Evolutionary conservation across 1,140 invertebrate species (phyloP), one percentile per base, ranked within the genome.

Genomic region (Mylabris phalerata): DNA sequence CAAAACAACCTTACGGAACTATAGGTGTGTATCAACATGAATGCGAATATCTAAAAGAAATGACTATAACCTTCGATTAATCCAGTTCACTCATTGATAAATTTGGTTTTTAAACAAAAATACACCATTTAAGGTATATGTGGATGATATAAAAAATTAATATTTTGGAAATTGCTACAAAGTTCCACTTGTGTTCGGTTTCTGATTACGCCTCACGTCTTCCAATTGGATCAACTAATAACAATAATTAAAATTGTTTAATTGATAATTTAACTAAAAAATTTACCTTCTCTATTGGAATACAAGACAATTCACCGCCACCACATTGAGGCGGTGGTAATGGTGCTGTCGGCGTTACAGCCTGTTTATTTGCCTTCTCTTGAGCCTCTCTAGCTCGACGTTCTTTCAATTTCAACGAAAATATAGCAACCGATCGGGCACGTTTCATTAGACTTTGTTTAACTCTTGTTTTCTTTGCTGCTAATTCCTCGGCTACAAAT

Each of bases 371-470:
- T 3, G 81, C 82, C 57, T 82, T 84, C 55, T 82, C 78, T 54
- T 84, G 83, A 0, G 85, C 85, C 50, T 88, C 87, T 2, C 86
- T 78, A 19, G 88, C 88, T 44, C 88, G 76, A 39, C 86, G 78
- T 61, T 88, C 85, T 57, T 88, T 86, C 48, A 90, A 69, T 50
- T 89, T 89, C 24, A 90, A 72, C 1, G 88, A 90, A 72, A 91
- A 91, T 61, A 91, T 88, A 6, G 88, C 88, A 26, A 91, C 88
- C 1, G 86, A 89, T 7, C 88, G 77, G 3, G 89, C 89, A 46
- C 88, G 79, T 71, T 90, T 91, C 74, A 91, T 87, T 45, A 91
- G 70, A 60, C 81, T 83, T 47, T 86, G 84, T 59, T 85, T 87
- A 0, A 86, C 84, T 40, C 86, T 77, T 2, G 84, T 84, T 52